Evolutionary conservation across 2,797 vertebrate species (phyloP), one percentile per base, ranked within the genome.

Genomic region (Pangasius krempfi): DNA sequence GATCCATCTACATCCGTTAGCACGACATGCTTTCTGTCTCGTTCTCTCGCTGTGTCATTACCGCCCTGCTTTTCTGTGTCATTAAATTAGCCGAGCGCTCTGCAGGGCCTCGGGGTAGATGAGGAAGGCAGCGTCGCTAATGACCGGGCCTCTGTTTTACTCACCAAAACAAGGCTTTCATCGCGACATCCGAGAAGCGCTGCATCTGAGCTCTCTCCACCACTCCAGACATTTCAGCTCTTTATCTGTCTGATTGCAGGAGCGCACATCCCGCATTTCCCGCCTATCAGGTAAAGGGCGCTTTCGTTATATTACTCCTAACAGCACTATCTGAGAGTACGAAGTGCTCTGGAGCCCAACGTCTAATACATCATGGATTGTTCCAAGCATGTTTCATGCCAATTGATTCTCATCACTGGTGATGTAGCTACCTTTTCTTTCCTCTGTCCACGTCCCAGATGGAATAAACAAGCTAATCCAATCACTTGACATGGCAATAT

Each of bases 1-100:
- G 87, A 66, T 81, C 72, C 37, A 16, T 56, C 64, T 76, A n/a
- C 4, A 47, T 54, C 58, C 40, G 37, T 78, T 13, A 72, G 20
- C n/a, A 44, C 56, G 68, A 20, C 78, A 90, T 87, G 83, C 80
- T 64, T 62, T 44, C 56, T 62, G 2, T 82, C 22, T 25, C 5
- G 5, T 14, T 81, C 20, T 60, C 54, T 89, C 85, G 89, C 81
- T 88, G 78, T 88, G 87, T 92, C 90, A 94, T 95, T 94, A 93
- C 89, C 89, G 90, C 64, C 88, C 90, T 79, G 88, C 88, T 68
- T 85, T 85, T 92, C 87, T 90, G 88, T 90, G 83, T 95, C 93
- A 96, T 96, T 96, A 94, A 95, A 95, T 96, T 94, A 96, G 86
- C 90, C 87, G 94, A 86, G 90, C 92, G 85, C 91, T 90, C 90